A percentile compares a stretch with the other conserved stretches of the same genome.
Conservation (phyloP, 2,888 invertebrate genomes). For the Caenorhabditis afra region DNA sequence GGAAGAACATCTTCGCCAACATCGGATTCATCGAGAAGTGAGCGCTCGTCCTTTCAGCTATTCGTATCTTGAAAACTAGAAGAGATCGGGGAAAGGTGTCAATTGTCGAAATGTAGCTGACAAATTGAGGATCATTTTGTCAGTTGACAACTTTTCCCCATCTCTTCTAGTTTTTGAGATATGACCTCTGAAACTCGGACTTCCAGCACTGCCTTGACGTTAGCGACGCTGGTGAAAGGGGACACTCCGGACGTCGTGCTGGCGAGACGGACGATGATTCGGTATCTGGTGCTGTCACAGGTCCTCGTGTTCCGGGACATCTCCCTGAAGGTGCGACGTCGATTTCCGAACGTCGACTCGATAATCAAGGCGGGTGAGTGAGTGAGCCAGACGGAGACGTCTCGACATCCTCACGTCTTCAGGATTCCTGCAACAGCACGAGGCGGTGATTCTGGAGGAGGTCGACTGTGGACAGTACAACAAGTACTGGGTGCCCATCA, state of each 20-base stretch:
- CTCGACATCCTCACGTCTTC: neutral
- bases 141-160: too few species aligned
- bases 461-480: conserved; percentile 63
- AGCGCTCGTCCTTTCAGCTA: too few species aligned
- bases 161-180: too few species aligned
- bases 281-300: conserved; percentile 65
- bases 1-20: conserved; percentile 67
- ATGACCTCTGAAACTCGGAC: too few species aligned
- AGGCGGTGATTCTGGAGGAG: conserved; percentile 64
- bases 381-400: too few species aligned
- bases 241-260: conserved; percentile 50
- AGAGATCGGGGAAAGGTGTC: too few species aligned
- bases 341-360: conserved; percentile 71
- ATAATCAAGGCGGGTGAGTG: conserved; percentile 65
- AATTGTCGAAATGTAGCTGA: too few species aligned
- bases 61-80: too few species aligned
- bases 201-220: conserved; percentile 67
- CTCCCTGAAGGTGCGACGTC: conserved; percentile 68
- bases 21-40: conserved; percentile 70
- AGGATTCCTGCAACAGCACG: conserved; percentile 75
- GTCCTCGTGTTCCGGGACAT: conserved; percentile 76
- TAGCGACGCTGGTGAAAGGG: conserved; percentile 65
- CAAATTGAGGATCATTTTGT: too few species aligned
- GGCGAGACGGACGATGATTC: conserved; percentile 64
- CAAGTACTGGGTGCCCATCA: conserved; percentile 78